Evolutionary conservation across 2,113 vertebrate species (phyloP), one percentile per base, ranked within the genome.

Genomic region (Antechinus flavipes): DNA sequence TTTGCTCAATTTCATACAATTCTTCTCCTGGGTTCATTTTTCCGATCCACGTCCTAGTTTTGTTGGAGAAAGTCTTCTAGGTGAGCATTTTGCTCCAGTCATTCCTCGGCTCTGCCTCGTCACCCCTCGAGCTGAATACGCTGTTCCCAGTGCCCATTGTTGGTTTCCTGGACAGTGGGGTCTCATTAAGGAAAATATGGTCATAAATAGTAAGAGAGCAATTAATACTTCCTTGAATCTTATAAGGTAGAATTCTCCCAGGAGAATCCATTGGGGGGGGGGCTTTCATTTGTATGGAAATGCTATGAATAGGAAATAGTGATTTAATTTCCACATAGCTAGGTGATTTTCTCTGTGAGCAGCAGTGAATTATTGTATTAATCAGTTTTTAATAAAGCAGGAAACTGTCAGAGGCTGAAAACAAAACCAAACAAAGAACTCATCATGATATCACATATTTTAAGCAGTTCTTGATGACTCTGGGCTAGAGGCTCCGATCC

Each of bases 251-350:
- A 96, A 54, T n/a, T 47, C 84, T 94, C 50, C 50, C 35, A 96
- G 55, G 76, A 97, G 90, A 42, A 96, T 91, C 91, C 95, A 95
- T 35, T 94, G 90, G 0, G 0, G 54, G 42, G 49, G 89, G 42
- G 93, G 96, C 27, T 91, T 94, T 91, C 30, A 90, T 94, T 96
- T 96, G 30, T 95, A 97, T 96, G 91, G 89, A 97, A 95, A 97
- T 94, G 50, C 16, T 35, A 25, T 95, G 90, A 95, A 94, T 97
- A 95, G 95, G 90, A 98, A 96, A 93, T 24, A 95, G 94, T 95
- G 92, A 91, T 97, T 98, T 98, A 98, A 98, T 98, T 98, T 98
- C 97, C 89, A 97, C 35, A 3, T 35, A 96, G 84, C 53, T 95
- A 91, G 90, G 91, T 94, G 49, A 25, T 93, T 96, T 94, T 16